Base-by-base conservation (phyloP, 2,888 invertebrate species). In the Koerneria pararmatus region DNA sequence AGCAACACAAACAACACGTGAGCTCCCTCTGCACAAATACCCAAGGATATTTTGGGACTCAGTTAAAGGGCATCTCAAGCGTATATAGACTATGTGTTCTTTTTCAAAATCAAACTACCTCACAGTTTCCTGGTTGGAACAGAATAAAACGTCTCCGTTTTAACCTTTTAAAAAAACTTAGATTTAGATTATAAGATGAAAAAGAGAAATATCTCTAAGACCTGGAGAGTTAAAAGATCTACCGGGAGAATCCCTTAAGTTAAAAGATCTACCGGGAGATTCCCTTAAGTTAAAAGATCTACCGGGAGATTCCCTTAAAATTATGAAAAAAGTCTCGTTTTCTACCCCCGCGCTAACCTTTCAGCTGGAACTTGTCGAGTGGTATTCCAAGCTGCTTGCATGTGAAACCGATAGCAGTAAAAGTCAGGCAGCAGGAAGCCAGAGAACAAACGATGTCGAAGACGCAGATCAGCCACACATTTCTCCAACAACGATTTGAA, bases 1-100 rank as follows among this genome's bases (percentile, higher is more conserved):
- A 91, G 91, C n/a, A 91, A 91, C 69, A 91, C 90, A 80, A 92
- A 91, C 0, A 91, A 91, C 71, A 92, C 84, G 62, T 79, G 77
- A 54, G 78, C 73, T 22, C 79, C 78, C 41, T 78, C 79, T 74
- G 62, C 49, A 71, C 51, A 2, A n/a, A 56, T 19, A 41, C 46
- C 11, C n/a, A n/a, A n/a, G n/a, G n/a, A n/a, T n/a, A n/a, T n/a
- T n/a, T n/a, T n/a, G n/a, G n/a, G n/a, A n/a, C n/a, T n/a, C n/a
- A n/a, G n/a, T n/a, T n/a, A n/a, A n/a, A n/a, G n/a, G n/a, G n/a
- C n/a, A n/a, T 54, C 15, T 54, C 15, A 19, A 54, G 15, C 5
- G 32, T 8, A 51, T 8, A 6, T 27, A 51, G n/a, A 51, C 6
- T 5, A 27, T 37, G 3, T 37, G n/a, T 58, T 58, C 19, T 31